Evolutionary conservation across 2,797 vertebrate genomes (phyloP).

Genomic region (Dromococcyx pavoninus): DNA sequence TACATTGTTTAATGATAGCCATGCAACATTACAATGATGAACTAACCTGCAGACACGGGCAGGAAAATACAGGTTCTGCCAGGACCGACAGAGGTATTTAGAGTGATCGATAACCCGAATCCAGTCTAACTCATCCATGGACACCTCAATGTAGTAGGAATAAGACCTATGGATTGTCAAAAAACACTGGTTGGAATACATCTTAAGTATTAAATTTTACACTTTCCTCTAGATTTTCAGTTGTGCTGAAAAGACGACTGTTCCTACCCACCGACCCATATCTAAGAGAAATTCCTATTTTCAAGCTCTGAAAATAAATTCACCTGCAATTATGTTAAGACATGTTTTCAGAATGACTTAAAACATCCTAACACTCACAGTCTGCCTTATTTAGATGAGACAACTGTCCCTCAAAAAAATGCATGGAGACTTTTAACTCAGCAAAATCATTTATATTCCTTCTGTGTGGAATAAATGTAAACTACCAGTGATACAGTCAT

Average conservation of each 20-base stretch:
- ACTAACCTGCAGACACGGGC: conserved; percentile 93
- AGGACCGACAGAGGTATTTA: conserved; percentile 93
- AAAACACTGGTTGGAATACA: not conserved
- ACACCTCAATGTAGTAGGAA: conserved; percentile 97
- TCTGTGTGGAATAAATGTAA: conserved; percentile 15
- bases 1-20: not conserved
- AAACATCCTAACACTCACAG: conserved; percentile 14
- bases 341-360: conserved; percentile 16
- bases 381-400: conserved; percentile 2
- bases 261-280: not conserved
- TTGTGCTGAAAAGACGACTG: not conserved
- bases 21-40: not conserved
- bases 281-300: not conserved
- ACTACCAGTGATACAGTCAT: conserved; percentile 1
- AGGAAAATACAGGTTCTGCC: conserved; percentile 95
- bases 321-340: not conserved
- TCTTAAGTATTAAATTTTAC: not conserved
- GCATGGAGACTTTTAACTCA: not conserved
- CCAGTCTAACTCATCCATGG: conserved; percentile 99
- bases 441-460: conserved; percentile 19
- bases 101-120: conserved; percentile 95
- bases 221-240: not conserved
- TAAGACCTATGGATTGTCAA: conserved; percentile 84
- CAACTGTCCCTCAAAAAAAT: not conserved
- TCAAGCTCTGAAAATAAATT: not conserved